Percentiles rank a stretch among this genome's conserved stretches.
phyloP scores from a whole-genome alignment of 1,140 invertebrate species.

The Oppia nitens region DNA sequence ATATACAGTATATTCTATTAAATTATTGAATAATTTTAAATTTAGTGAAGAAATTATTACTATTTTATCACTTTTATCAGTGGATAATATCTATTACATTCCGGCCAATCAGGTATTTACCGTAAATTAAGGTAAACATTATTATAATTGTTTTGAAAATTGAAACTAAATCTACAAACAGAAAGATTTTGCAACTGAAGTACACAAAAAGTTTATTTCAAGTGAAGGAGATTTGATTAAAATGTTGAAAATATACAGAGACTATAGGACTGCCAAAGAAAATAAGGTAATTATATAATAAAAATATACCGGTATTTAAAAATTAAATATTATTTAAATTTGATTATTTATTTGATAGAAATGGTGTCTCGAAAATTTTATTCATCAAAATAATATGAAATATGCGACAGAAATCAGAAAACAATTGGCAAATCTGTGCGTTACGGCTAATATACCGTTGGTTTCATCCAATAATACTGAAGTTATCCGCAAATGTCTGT shows the following conservation, averaged over 20 bases:
- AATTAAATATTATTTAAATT: not conserved
- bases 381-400: conserved; percentile 65
- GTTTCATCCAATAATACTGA: conserved; percentile 43
- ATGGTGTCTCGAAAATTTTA: conserved; percentile 80
- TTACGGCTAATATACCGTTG: conserved; percentile 43
- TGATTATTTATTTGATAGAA: conserved; percentile 35
- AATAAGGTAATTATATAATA: conserved; percentile 41
- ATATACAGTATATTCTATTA: conserved; percentile 12
- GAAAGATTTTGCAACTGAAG: conserved; percentile 44
- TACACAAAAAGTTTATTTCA: conserved; percentile 62
- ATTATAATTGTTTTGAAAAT: conserved; percentile 8
- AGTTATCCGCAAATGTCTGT: conserved; percentile 11
- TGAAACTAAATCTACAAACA: conserved; percentile 26
- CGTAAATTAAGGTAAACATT: not conserved
- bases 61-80: conserved; percentile 47
- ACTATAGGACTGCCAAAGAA: conserved; percentile 49
- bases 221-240: conserved; percentile 82
- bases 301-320: not conserved
- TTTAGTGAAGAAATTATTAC: conserved; percentile 57
- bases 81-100: conserved; percentile 33
- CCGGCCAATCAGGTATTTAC: conserved; percentile 28
- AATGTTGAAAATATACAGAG: conserved; percentile 69
- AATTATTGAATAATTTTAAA: conserved; percentile 17
- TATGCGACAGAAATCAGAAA: conserved; percentile 62
- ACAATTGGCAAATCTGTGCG: conserved; percentile 62